phyloP scores from a whole-genome alignment of 2,797 vertebrate genomes.

The Premnoplex brunnescens region DNA sequence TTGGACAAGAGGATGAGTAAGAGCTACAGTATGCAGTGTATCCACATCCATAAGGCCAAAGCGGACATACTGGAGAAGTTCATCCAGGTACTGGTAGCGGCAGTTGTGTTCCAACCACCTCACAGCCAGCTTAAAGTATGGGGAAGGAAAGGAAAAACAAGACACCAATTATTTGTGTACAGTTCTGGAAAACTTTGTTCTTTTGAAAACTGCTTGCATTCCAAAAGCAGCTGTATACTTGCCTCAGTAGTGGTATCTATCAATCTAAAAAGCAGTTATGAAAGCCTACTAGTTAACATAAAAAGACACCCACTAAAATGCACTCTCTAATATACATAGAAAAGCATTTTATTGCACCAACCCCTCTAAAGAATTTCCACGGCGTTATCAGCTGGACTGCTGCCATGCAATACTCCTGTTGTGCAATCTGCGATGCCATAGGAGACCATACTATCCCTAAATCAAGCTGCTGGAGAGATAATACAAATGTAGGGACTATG shows the following conservation, averaged over 20 bases:
- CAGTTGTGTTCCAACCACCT: slow-evolving; percentile 94
- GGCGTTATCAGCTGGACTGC: neutral
- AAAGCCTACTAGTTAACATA: neutral
- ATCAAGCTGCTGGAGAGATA: slow-evolving; percentile 8
- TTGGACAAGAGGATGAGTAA: slow-evolving; percentile 86
- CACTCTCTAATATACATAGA: neutral
- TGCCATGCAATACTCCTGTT: neutral
- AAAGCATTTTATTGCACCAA: neutral
- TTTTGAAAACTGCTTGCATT: neutral
- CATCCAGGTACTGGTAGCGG: slow-evolving; percentile 89
- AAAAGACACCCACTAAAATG: neutral
- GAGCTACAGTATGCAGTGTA: slow-evolving; percentile 85
- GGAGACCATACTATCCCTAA: neutral
- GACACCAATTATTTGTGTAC: neutral
- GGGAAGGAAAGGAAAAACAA: slow-evolving; percentile 33
- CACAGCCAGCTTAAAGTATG: slow-evolving; percentile 85
- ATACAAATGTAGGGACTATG: neutral
- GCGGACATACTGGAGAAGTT: slow-evolving; percentile 91
- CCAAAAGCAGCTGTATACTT: neutral
- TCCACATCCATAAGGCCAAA: slow-evolving; percentile 94
- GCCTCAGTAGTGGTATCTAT: neutral
- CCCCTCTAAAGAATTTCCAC: neutral
- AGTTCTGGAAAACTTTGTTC: neutral
- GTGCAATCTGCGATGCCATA: neutral
- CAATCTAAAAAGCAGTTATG: neutral